Percentiles rank a stretch among this genome's conserved stretches.
phyloP scores from a whole-genome alignment of 2,888 invertebrate genomes.

The Drosophila silvestris region DNA sequence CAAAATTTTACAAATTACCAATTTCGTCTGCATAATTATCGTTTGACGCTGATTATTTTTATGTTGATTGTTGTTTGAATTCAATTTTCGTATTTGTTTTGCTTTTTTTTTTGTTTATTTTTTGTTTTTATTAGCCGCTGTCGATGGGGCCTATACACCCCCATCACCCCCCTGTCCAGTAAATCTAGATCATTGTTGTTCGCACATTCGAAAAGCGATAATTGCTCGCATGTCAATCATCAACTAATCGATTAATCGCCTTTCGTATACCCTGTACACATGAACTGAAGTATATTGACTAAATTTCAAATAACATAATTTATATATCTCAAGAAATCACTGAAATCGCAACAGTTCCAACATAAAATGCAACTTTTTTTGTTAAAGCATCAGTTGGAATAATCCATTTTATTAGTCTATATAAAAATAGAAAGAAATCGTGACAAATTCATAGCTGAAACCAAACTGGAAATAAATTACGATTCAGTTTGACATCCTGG shows the following conservation, averaged over 20 bases:
- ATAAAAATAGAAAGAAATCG: neutral
- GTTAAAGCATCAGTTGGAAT: too few species aligned
- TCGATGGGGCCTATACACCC: neutral
- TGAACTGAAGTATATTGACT: fast-evolving
- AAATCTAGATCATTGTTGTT: slow-evolving; percentile 21
- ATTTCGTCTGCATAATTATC: slow-evolving; percentile 27
- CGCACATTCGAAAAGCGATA: slow-evolving; percentile 46
- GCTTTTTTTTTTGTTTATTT: slow-evolving; percentile 15
- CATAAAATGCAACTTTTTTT: neutral
- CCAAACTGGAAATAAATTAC: neutral
- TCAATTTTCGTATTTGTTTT: slow-evolving; percentile 12
- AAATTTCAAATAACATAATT: neutral
- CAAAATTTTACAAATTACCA: neutral
- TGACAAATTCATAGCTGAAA: neutral
- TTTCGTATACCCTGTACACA: slow-evolving; percentile 17
- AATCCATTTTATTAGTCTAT: neutral
- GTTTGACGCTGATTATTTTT: slow-evolving; percentile 12
- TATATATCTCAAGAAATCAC: neutral
- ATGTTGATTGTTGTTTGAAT: slow-evolving; percentile 30
- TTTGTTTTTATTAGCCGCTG: slow-evolving; percentile 15
- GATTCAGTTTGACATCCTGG: neutral
- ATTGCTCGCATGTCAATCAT: slow-evolving; percentile 56
- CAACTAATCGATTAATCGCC: slow-evolving; percentile 67
- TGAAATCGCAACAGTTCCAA: neutral
- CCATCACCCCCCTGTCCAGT: neutral